Conservation (phyloP, 2,113 vertebrate species). For the Corydoras maculifer region DNA sequence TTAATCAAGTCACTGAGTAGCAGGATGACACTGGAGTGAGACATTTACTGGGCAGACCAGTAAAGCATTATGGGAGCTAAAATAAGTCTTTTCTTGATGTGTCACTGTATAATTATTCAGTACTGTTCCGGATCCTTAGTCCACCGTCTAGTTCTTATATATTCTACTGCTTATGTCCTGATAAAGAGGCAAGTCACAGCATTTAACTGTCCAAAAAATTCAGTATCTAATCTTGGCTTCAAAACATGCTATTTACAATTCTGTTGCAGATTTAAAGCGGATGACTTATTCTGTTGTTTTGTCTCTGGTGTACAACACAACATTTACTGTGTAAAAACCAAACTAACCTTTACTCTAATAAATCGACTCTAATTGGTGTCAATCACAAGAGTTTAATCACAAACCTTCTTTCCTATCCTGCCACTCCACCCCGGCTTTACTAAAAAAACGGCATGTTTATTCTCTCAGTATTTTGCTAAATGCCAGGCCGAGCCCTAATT, state of each 20-base stretch:
- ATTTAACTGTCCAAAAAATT: too few species aligned
- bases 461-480: conserved; percentile 38
- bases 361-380: conserved; percentile 35
- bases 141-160: too few species aligned
- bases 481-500: conserved; percentile 44
- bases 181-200: too few species aligned
- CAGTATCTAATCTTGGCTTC: too few species aligned
- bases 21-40: conserved; percentile 44
- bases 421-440: too few species aligned
- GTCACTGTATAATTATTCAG: too few species aligned
- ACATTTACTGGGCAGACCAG: conserved; percentile 13
- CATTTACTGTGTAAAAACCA: conserved; percentile 26
- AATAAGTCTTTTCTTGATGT: too few species aligned
- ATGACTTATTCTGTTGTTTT: conserved; percentile 26
- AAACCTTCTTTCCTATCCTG: neutral
- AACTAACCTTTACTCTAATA: conserved; percentile 32
- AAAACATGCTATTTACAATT: too few species aligned
- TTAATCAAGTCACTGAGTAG: conserved; percentile 44
- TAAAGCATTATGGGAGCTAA: conserved; percentile 19
- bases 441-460: conserved; percentile 29
- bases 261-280: too few species aligned
- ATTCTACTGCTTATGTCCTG: too few species aligned
- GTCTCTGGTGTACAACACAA: conserved; percentile 18
- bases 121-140: too few species aligned
- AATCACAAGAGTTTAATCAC: conserved; percentile 23